A percentile compares a stretch with the other conserved stretches of the same genome.
phyloP scores from a whole-genome alignment of 2,113 vertebrate genomes.

The Dermatemys mawii region DNA sequence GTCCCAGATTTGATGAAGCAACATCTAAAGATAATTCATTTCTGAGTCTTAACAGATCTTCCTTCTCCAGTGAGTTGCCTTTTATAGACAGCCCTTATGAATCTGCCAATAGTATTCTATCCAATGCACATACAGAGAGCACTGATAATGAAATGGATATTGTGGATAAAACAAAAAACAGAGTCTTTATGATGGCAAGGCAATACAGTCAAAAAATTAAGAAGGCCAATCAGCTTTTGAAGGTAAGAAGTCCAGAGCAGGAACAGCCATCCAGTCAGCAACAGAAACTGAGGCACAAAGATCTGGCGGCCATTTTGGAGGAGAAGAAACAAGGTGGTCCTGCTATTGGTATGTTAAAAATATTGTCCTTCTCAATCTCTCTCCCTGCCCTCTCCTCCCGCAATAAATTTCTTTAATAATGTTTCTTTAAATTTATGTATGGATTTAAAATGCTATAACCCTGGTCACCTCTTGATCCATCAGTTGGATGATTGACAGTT shows the following conservation, averaged over 20 bases:
- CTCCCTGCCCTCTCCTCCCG: too few species aligned
- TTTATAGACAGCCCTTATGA: conserved; percentile 81
- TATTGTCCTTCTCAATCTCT: background rate
- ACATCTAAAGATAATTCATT: conserved; percentile 77
- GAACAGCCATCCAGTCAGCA: conserved; percentile 81
- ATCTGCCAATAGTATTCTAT: conserved; percentile 76
- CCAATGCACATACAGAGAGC: conserved; percentile 65
- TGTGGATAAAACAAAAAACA: conserved; percentile 89
- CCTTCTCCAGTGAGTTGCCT: conserved; percentile 83
- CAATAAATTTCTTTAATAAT: background rate
- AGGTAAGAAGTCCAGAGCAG: conserved; percentile 90
- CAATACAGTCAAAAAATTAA: conserved; percentile 99
- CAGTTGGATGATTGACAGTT: background rate
- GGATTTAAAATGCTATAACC: background rate
- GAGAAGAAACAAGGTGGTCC: conserved; percentile 97
- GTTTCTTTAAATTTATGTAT: background rate
- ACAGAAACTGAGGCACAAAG: conserved; percentile 83
- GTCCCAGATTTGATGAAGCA: conserved; percentile 80
- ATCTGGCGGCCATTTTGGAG: conserved; percentile 94
- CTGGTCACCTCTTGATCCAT: background rate
- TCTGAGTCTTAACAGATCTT: conserved; percentile 77
- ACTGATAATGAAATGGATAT: conserved; percentile 80
- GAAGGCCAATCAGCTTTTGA: conserved; percentile 95
- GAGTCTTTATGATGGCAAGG: conserved; percentile 95
- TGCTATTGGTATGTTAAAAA: conserved; percentile 88